phyloP scores from a whole-genome alignment of 2,113 vertebrate genomes.

The Xenus cinereus region DNA sequence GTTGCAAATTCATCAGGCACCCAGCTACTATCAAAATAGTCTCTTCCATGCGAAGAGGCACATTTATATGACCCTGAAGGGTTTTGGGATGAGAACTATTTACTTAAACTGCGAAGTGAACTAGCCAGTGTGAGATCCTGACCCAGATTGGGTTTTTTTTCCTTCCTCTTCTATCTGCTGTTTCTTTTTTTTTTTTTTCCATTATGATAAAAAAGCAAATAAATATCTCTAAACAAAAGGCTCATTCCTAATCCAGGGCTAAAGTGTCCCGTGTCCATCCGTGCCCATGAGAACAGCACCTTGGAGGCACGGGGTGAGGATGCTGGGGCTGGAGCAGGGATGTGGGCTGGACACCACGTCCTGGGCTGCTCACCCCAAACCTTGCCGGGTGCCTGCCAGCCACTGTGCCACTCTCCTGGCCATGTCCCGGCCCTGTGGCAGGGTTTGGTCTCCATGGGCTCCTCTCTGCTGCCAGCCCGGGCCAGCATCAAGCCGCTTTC shows the following conservation, averaged over 20 bases:
- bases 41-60: conserved; percentile 66
- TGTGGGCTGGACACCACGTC: rapidly evolving
- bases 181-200: conserved; percentile 49
- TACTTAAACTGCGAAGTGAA: conserved; percentile 74
- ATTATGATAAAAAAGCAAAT: conserved; percentile 70
- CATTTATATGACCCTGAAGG: conserved; percentile 69
- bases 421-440: rapidly evolving
- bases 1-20: conserved; percentile 66
- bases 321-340: neutral
- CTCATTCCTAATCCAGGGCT: conserved; percentile 41
- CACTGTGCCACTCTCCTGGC: rapidly evolving
- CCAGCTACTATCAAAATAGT: conserved; percentile 72
- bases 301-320: neutral
- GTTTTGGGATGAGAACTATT: conserved; percentile 74
- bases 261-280: neutral
- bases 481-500: neutral
- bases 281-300: conserved; percentile 36
- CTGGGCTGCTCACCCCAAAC: neutral
- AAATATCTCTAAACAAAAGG: conserved; percentile 53
- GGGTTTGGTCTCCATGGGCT: neutral
- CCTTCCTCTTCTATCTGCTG: conserved; percentile 57
- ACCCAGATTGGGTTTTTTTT: conserved; percentile 58
- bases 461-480: neutral
- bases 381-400: neutral
- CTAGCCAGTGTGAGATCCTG: conserved; percentile 74